Base-by-base conservation (phyloP, 1,140 invertebrate genomes). In the Drosophila aff. region DNA sequence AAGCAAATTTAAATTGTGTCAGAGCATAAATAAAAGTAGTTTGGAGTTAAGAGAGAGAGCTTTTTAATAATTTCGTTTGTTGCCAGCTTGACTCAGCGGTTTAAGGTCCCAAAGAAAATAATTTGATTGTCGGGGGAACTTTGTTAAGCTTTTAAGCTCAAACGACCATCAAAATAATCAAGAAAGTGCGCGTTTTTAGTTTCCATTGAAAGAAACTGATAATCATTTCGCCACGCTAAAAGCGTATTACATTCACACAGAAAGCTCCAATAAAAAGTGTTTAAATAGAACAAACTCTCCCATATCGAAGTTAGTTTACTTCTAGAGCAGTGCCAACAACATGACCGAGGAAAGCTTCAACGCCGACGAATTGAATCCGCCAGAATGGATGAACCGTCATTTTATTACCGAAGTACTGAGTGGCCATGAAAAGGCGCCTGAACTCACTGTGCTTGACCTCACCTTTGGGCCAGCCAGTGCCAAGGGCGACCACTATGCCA, bases 401-500 rank as follows among this genome's bases (percentile, higher is more conserved):
- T 91, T 91, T 50, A 71, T 91, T 2, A 36, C 59, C 26, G 55
- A 81, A 16, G 77, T 79, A 11, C 36, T 91, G 13, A 71, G 44
- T 1, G 41, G 44, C 21, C 26, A 72, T 46, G 64, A 82, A 41
- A 69, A 76, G 23, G 44, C 50, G 7, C 9, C 68, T 2, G 44
- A 60, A 18, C 18, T 84, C 0, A 61, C 75, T 21, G 53, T 91
- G 0, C 53, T n/a, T 0, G 47, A 64, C 18, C 38, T 76, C 3
- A 64, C 53, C 47, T 46, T 82, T 6, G 65, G 64, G 0, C 90
- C 90, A 1, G 90, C 87, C 0, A 80, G 73, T 44, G 41, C 75
- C n/a, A 79, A 79, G 28, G 90, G 90, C 1, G 90, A 92, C 83
- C 90, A 92, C 58, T 92, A 86, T 86, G 90, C 84, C 13, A 92